Evolutionary conservation across 1,140 invertebrate species (phyloP), one percentile per base, ranked within the genome.

Genomic region (Littorina saxatilis): DNA sequence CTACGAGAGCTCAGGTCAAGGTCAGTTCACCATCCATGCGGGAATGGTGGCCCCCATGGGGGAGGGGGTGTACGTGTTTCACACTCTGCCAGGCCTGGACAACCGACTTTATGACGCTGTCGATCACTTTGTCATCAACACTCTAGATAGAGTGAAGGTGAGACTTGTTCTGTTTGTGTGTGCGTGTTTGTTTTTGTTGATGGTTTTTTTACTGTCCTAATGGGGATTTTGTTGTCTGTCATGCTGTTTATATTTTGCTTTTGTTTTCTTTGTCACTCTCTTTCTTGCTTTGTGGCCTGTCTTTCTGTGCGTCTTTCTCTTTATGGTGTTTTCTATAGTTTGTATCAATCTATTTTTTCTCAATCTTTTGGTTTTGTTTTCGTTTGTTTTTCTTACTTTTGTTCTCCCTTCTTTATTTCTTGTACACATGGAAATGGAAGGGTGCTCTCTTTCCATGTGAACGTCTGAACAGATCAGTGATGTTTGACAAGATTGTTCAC

Each of bases 31-130:
- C 55, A 68, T 91, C 40, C 88, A 90, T 74, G 87, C 89, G 0
- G 90, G 89, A 0, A 82, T 86, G 32, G 86, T 89, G 1, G 89
- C 90, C 15, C 90, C 90, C 11, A 90, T 91, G 89, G 90, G 90
- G 27, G 89, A 90, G 72, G 90, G 90, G 0, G 63, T 89, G 47
- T 91, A 89, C 70, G 82, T 85, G 5, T 91, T 90, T 80, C 84
- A 88, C 52, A 87, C 86, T 23, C 78, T 73, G 70, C 27, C 72
- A 29, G 87, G 87, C 2, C 84, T 85, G 17, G 89, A 90, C 77
- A 88, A 88, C 80, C 27, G 81, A 40, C 85, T 89, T 15, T 91
- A 90, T 83, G 89, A 89, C 74, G 70, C 89, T 27, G 76, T 91
- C 52, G 90, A 91, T 77, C 86, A 87, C 74, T 89, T 87, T 78